A percentile compares a stretch with the other conserved stretches of the same genome.
Conservation (phyloP, 2,888 invertebrate species). For the Epirrhoe tristata region DNA sequence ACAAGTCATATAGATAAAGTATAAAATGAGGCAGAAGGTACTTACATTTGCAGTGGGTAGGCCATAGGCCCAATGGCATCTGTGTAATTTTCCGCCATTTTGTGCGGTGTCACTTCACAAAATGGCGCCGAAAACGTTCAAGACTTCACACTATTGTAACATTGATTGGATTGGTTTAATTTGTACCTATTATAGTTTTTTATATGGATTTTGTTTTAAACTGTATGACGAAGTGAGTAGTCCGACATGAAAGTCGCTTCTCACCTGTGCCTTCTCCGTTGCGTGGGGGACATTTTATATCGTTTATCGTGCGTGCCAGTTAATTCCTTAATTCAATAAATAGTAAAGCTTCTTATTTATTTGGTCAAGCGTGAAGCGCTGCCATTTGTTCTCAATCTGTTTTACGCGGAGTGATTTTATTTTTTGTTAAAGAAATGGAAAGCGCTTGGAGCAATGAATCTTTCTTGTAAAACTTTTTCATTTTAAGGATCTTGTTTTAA, state of each 20-base stretch:
- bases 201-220: constrained; percentile 16
- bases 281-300: constrained; percentile 70
- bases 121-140: constrained; percentile 56
- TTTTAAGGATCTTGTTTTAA: constrained; percentile 12
- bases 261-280: constrained; percentile 70
- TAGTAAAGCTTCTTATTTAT: constrained; percentile 79
- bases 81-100: constrained; percentile 76
- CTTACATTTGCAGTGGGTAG: constrained; percentile 78
- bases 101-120: constrained; percentile 60
- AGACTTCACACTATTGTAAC: constrained; percentile 51
- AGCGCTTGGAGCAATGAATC: constrained; percentile 24
- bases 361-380: constrained; percentile 75
- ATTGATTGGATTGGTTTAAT: constrained; percentile 52
- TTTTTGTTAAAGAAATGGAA: constrained; percentile 40
- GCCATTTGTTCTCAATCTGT: constrained; percentile 75
- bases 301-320: constrained; percentile 75
- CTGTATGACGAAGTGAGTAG: constrained; percentile 83
- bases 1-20: too few species aligned
- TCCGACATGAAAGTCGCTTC: constrained; percentile 82
- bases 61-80: constrained; percentile 75
- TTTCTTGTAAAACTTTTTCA: constrained; percentile 21
- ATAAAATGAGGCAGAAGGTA: constrained; percentile 49
- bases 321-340: constrained; percentile 86
- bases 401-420: constrained; percentile 47
- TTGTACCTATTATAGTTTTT: constrained; percentile 3